phyloP scores from a whole-genome alignment of 2,113 vertebrate genomes.

The Osmerus eperlanus region DNA sequence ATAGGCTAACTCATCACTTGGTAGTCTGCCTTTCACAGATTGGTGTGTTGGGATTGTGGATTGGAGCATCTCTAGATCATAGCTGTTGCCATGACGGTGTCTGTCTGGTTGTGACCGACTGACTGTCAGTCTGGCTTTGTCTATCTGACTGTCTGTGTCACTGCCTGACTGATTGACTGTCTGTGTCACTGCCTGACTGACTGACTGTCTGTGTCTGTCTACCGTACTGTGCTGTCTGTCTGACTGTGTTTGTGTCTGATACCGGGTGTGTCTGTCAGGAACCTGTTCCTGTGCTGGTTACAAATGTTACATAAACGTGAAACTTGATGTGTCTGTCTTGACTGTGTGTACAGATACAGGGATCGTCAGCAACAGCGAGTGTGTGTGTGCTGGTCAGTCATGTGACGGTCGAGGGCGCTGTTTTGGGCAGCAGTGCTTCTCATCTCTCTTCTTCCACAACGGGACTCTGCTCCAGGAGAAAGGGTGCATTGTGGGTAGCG shows the following conservation, averaged over 20 bases:
- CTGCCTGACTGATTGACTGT: neutral
- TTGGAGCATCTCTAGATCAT: too few species aligned
- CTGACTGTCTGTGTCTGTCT: neutral
- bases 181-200: neutral
- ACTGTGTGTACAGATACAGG: slow-evolving; percentile 71
- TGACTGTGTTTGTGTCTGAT: neutral
- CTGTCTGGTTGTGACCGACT: too few species aligned
- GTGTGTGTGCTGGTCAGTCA: slow-evolving; percentile 85
- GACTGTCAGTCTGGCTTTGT: neutral
- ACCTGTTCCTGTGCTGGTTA: neutral
- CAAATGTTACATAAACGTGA: neutral
- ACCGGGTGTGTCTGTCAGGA: too few species aligned
- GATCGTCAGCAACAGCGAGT: slow-evolving; percentile 70
- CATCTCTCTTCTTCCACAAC: slow-evolving; percentile 81
- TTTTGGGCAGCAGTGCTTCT: slow-evolving; percentile 86
- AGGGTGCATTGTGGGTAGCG: slow-evolving; percentile 82
- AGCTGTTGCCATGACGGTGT: too few species aligned
- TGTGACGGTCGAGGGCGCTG: slow-evolving; percentile 79
- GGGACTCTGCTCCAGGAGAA: slow-evolving; percentile 80
- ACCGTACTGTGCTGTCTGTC: neutral
- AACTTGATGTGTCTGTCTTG: slow-evolving; percentile 6
- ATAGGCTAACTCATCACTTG: too few species aligned
- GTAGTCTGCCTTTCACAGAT: too few species aligned
- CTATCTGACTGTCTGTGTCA: neutral
- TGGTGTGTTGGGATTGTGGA: too few species aligned